phyloP scores from a whole-genome alignment of 1,140 invertebrate species.

The Archivesica marissinica region DNA sequence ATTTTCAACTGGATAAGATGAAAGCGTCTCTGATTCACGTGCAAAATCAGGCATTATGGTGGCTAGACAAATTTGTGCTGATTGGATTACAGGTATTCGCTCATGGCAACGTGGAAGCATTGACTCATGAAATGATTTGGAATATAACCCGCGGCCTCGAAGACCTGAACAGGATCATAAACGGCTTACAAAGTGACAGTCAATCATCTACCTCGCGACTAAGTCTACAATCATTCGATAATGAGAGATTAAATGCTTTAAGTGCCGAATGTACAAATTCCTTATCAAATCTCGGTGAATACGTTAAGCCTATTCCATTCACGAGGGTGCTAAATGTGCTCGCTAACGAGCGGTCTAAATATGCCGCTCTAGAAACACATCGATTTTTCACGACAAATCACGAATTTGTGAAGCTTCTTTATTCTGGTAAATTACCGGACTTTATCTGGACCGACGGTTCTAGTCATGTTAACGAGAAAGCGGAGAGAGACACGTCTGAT shows the following conservation, averaged over 20 bases:
- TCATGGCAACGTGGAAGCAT: slow-evolving; percentile 76
- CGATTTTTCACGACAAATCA: slow-evolving; percentile 80
- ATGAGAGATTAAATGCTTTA: not conserved
- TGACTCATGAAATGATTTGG: slow-evolving; percentile 81
- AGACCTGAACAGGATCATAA: slow-evolving; percentile 81
- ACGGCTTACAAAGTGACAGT: slow-evolving; percentile 56
- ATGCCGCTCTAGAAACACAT: slow-evolving; percentile 80
- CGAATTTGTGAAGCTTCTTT: slow-evolving; percentile 77
- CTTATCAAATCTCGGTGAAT: slow-evolving; percentile 67
- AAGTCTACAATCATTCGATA: slow-evolving; percentile 21
- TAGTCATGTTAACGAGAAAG: slow-evolving; percentile 47
- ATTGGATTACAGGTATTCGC: slow-evolving; percentile 82
- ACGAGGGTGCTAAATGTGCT: slow-evolving; percentile 78
- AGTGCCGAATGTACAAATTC: slow-evolving; percentile 61
- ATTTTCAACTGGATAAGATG: slow-evolving; percentile 76
- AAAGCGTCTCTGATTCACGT: slow-evolving; percentile 70
- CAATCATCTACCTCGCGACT: slow-evolving; percentile 24
- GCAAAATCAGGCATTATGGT: slow-evolving; percentile 78
- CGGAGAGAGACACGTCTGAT: slow-evolving; percentile 75
- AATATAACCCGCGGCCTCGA: slow-evolving; percentile 82
- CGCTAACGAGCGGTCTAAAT: slow-evolving; percentile 80
- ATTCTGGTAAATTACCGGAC: slow-evolving; percentile 70
- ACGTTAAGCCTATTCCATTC: slow-evolving; percentile 79
- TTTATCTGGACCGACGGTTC: slow-evolving; percentile 79
- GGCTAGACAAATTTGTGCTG: slow-evolving; percentile 80